A percentile compares a stretch with the other conserved stretches of the same genome.
phyloP scores from a whole-genome alignment of 2,113 vertebrate species.

The Channa maculata region DNA sequence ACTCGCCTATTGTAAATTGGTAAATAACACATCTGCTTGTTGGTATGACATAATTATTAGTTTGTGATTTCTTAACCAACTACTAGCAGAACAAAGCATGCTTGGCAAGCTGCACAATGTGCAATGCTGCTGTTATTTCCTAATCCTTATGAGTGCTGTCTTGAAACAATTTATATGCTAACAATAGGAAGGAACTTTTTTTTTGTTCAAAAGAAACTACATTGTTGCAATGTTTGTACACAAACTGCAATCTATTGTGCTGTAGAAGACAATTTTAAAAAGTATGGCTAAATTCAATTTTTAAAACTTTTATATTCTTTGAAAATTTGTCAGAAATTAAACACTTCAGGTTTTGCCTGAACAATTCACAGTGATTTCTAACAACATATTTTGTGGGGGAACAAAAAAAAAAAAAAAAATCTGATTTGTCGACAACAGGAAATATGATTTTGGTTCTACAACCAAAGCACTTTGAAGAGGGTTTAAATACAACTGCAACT shows the following conservation, averaged over 20 bases:
- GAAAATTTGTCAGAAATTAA: no score
- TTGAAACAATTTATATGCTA: no score
- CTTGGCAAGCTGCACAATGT: conserved; percentile 8
- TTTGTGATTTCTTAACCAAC: no score
- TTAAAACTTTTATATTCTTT: no score
- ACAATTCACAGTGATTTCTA: neutral
- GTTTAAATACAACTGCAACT: neutral
- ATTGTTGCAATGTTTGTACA: no score
- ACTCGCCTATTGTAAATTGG: neutral
- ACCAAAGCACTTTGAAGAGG: conserved; percentile 28
- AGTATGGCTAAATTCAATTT: no score
- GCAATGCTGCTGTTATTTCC: conserved; percentile 3
- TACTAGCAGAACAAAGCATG: conserved; percentile 20
- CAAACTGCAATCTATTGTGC: no score
- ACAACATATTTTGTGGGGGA: neutral
- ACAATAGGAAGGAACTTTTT: no score
- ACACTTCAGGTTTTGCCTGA: no score
- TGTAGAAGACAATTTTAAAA: no score
- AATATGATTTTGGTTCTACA: conserved; percentile 21
- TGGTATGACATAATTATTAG: neutral
- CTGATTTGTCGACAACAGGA: conserved; percentile 48
- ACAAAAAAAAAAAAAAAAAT: no score
- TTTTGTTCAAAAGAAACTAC: no score
- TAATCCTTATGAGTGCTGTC: conserved; percentile 7
- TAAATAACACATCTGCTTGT: conserved; percentile 26